Evolutionary conservation across 2,113 vertebrate genomes (phyloP), one percentile per base, ranked within the genome.

Genomic region (Scomber scombrus): DNA sequence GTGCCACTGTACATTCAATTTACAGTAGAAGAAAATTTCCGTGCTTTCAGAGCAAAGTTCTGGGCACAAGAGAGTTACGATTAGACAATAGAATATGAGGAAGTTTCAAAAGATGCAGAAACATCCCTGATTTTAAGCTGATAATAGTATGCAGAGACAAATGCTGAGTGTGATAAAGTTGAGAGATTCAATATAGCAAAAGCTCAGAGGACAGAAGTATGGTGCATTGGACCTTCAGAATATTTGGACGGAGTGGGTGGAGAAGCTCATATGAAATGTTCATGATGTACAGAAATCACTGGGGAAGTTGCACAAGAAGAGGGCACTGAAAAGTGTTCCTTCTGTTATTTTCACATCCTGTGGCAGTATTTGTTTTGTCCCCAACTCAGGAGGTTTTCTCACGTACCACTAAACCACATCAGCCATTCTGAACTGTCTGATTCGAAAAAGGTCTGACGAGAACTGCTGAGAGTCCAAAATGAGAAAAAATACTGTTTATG

Each of bases 271-370:
- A n/a, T 55, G 71, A 61, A 79, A 79, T n/a, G 2, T 57, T 31
- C 21, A 50, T 5, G 5, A 56, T 61, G 31, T 29, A 80, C 67
- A 76, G 45, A 79, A 72, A 60, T 50, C 11, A 34, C 11, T 19
- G 18, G 50, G 89, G 88, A 89, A 90, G 82, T 80, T 49, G 29
- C 12, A n/a, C 79, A 86, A 70, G 81, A 88, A 81, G 55, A 58
- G 21, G 76, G 64, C 23, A 64, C 31, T 34, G 76, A 84, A 81
- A 91, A 81, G 14, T 14, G 19, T 74, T 76, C 29, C 60, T 57
- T 81, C 31, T 57, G 57, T 73, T 29, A 77, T 75, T 91, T 89
- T 86, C 87, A 86, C 83, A 81, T 89, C 85, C 91, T 46, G 51
- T 57, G 19, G 34, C 6, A 8, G 51, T 2, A 45, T 63, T 70